phyloP scores from a whole-genome alignment of 1,140 invertebrate species.

The Saccostrea cuccullata region DNA sequence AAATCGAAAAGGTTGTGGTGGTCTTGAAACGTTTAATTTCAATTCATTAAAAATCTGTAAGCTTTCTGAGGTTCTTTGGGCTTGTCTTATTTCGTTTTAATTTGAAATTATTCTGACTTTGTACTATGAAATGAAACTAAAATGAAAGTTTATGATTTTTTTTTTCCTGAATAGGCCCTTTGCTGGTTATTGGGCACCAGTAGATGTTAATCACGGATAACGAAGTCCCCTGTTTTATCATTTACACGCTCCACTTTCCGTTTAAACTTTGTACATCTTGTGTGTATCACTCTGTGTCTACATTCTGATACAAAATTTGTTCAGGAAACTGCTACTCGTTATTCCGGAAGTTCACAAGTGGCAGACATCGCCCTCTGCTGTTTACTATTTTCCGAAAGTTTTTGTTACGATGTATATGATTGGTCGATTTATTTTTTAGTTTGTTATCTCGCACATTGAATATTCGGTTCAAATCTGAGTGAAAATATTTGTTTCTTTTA shows the following conservation, averaged over 20 bases:
- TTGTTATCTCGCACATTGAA: neutral
- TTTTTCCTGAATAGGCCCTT: neutral
- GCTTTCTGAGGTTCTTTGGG: no score
- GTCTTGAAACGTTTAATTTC: no score
- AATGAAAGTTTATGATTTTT: neutral
- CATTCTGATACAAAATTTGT: conserved; percentile 19
- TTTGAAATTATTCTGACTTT: neutral
- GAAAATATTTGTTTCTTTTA: no score
- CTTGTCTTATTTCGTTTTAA: neutral
- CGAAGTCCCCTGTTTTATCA: neutral
- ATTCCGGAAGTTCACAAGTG: conserved; percentile 16
- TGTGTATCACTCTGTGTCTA: neutral
- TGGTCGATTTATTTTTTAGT: neutral
- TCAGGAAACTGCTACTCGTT: conserved; percentile 30
- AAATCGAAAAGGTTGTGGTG: no score
- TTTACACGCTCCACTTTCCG: conserved; percentile 8
- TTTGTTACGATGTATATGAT: neutral
- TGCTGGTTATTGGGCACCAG: neutral
- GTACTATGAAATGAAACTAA: neutral
- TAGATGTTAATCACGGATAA: neutral
- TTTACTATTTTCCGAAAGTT: neutral
- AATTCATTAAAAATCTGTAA: no score
- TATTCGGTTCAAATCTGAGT: no score
- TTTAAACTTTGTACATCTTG: neutral
- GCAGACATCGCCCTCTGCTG: conserved; percentile 23